Evolutionary conservation across 2,797 vertebrate genomes (phyloP).

Genomic region (Carapus acus): DNA sequence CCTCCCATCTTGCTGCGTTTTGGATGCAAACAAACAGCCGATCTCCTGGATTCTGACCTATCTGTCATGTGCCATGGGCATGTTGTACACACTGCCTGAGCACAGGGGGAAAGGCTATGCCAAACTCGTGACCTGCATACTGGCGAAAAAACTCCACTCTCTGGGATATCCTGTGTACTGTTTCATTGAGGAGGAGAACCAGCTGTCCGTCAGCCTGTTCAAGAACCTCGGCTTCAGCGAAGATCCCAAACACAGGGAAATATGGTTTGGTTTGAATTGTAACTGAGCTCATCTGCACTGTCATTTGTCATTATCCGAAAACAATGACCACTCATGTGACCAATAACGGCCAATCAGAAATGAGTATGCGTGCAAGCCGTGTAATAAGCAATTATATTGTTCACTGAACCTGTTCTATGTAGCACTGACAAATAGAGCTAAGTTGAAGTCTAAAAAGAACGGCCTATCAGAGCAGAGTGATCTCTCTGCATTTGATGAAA

Average conservation of each 20-base stretch:
- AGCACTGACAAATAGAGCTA: too few relatives aligned
- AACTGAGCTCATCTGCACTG: neutral
- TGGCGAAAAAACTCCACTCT: conserved; percentile 52
- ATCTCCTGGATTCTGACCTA: conserved; percentile 63
- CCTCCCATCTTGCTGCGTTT: conserved; percentile 60
- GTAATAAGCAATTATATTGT: too few relatives aligned
- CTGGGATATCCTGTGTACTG: conserved; percentile 61
- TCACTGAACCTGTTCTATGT: too few relatives aligned
- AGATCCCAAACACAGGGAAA: conserved; percentile 53
- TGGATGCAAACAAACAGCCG: conserved; percentile 43
- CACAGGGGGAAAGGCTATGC: conserved; percentile 64
- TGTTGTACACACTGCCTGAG: conserved; percentile 60
- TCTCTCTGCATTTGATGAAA: too few relatives aligned
- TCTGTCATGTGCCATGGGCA: conserved; percentile 54
- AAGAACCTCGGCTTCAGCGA: conserved; percentile 62
- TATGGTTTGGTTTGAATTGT: conserved; percentile 39
- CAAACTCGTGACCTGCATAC: conserved; percentile 48
- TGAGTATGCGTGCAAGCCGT: too few relatives aligned
- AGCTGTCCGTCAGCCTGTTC: conserved; percentile 55
- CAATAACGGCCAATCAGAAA: too few relatives aligned
- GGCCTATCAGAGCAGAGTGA: too few relatives aligned
- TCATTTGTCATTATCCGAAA: neutral
- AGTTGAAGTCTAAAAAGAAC: too few relatives aligned
- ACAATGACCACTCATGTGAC: too few relatives aligned
- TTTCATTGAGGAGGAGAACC: conserved; percentile 64